Evolutionary conservation across 2,797 vertebrate genomes (phyloP), one percentile per base, ranked within the genome.

Genomic region (Falco concolor): DNA sequence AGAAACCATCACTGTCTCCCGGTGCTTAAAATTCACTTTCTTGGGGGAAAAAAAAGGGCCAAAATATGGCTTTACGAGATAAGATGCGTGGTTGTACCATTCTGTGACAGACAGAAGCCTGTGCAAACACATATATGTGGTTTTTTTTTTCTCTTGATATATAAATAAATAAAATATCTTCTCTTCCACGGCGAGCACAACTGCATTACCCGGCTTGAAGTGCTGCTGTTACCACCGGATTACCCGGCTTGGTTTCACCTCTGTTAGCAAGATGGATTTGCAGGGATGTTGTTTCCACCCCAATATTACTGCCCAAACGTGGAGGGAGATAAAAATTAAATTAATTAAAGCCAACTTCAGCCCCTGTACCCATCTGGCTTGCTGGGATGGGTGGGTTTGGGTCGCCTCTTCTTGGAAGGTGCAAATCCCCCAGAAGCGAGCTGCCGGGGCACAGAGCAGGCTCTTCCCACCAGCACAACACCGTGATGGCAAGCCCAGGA

Each of bases 1-100:
- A 96, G 95, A 97, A 97, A 95, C 95, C 87, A 95, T 94, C 93
- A 76, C 93, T 95, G 87, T 92, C 88, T 95, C 93, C 91, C 30
- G 15, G 87, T 67, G 93, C 86, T 97, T 97, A 95, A 96, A 97
- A 97, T 96, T 95, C 95, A 93, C 92, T 95, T 97, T 89, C 93
- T 93, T 96, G 87, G 86, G 70, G 70, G 53, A 9, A 3, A 4
- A 36, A 80, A 92, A 84, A 36, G 89, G 93, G 84, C 89, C 95
- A 94, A 95, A 96, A 95, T 93, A 94, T 97, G 94, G 94, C 94
- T 96, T 96, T 91, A 89, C 3, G 19, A 97, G 94, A 96, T 91
- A 95, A 96, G 85, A 91, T 91, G 88, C 40, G 40, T 94, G 64
- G 91, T 85, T 78, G 92, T 89, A 89, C 87, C 81, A 17, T 89